These are phyloP conservation scores for Loris lydekkerianus DNA, from an alignment of 2,797 vertebrate species.

Conservation along the genomic window DNA sequence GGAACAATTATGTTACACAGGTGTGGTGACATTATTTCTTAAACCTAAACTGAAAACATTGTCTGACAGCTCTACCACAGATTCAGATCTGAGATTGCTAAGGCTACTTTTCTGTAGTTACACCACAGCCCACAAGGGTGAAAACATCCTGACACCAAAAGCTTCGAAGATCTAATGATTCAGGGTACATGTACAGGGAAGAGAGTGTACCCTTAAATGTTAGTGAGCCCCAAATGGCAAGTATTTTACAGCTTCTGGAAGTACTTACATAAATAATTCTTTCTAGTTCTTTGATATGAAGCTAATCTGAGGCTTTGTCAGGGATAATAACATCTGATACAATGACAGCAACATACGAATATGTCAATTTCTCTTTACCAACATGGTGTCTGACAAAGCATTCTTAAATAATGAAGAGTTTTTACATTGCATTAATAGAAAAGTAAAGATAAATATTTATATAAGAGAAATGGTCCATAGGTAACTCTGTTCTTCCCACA, in stretches of 20 bases:
- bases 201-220: neutral
- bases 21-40: neutral
- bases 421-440: constrained; percentile 49
- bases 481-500: constrained; percentile 3
- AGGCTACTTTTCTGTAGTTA: neutral
- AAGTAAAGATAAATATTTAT: constrained; percentile 14
- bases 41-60: neutral
- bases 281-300: constrained; percentile 24
- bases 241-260: neutral
- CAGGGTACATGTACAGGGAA: neutral
- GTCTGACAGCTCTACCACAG: neutral
- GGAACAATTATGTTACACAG: neutral
- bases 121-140: neutral
- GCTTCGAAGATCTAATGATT: neutral
- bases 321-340: constrained; percentile 21
- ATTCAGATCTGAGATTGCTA: neutral
- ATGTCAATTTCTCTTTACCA: neutral
- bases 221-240: neutral
- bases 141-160: neutral
- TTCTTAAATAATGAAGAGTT: neutral
- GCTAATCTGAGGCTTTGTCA: constrained; percentile 51
- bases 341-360: neutral
- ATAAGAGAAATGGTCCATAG: neutral
- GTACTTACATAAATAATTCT: neutral
- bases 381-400: neutral